Conservation (phyloP, 2,888 invertebrate species). For the Watsonalla binaria region DNA sequence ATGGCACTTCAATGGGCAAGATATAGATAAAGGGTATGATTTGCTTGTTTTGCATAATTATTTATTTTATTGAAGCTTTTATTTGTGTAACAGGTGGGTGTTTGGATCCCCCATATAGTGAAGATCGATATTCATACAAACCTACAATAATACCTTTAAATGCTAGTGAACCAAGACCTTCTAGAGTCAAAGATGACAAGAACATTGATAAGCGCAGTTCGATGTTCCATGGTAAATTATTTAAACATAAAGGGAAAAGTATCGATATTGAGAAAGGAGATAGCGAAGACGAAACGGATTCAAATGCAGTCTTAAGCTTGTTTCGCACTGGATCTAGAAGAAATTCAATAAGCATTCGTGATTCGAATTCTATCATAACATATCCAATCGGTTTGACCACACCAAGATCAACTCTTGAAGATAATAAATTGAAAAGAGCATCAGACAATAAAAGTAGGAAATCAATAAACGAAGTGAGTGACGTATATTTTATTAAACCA, state of each 20-base stretch:
- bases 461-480: conserved; percentile 22
- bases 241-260: not conserved
- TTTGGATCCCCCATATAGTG: conserved; percentile 61
- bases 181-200: not conserved
- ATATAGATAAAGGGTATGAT: too few species aligned
- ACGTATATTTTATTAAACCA: conserved; percentile 35
- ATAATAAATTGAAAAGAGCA: conserved; percentile 17
- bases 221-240: not conserved
- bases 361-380: conserved; percentile 47
- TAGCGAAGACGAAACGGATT: conserved; percentile 7
- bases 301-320: conserved; percentile 23
- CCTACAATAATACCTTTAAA: not conserved
- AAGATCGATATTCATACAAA: conserved; percentile 55
- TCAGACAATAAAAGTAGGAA: conserved; percentile 18
- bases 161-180: not conserved
- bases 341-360: conserved; percentile 20
- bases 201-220: not conserved
- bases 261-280: not conserved
- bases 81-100: conserved; percentile 49
- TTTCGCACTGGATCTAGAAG: conserved; percentile 17
- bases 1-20: too few species aligned
- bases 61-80: too few species aligned
- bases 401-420: conserved; percentile 20
- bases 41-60: too few species aligned
- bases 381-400: conserved; percentile 39